Evolutionary conservation across 2,797 vertebrate species (phyloP), one percentile per base, ranked within the genome.

Genomic region (Sebastes matsubarae): DNA sequence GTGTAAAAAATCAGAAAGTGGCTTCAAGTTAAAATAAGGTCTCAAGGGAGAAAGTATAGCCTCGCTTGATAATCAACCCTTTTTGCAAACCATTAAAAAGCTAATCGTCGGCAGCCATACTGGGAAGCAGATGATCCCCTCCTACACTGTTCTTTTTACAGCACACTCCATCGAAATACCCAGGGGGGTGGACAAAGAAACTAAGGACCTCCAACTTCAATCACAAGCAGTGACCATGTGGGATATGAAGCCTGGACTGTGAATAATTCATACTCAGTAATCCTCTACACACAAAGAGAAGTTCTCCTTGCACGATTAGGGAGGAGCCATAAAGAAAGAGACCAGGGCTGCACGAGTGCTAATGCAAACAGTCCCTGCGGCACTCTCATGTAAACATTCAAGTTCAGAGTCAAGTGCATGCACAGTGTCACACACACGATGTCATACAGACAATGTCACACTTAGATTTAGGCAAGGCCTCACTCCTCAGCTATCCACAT

Each of bases 231-330:
- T 83, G 72, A 83, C 88, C 91, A 83, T 83, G 87, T 77, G 88
- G 86, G 85, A 89, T 55, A 91, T 64, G 71, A 91, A 86, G 79
- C 68, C 65, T 16, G 0, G 16, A 77, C 69, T 86, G 77, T 92
- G 83, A 91, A 94, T 91, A 89, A 94, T 92, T 92, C 75, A 92
- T 88, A 81, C 80, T 73, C 68, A 4, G 77, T 87, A 90, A 94
- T 93, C 87, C 87, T 85, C 29, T 11, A 32, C 42, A 46, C 58
- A 79, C 73, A 81, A 80, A 91, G 81, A 74, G 66, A 82, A 74
- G 72, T 82, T 88, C 71, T 82, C 68, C 74, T 82, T 61, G 57
- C 75, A 61, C 25, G 4, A 77, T 77, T 70, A 72, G 59, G 78
- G 72, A 63, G 87, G 79, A 81, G 79, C 30, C 38, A 38, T 20